A percentile compares a stretch with the other conserved stretches of the same genome.
These are phyloP conservation scores for Phalacrocorax aristotelis DNA, from an alignment of 2,113 vertebrate genomes.

Conservation along the genomic window DNA sequence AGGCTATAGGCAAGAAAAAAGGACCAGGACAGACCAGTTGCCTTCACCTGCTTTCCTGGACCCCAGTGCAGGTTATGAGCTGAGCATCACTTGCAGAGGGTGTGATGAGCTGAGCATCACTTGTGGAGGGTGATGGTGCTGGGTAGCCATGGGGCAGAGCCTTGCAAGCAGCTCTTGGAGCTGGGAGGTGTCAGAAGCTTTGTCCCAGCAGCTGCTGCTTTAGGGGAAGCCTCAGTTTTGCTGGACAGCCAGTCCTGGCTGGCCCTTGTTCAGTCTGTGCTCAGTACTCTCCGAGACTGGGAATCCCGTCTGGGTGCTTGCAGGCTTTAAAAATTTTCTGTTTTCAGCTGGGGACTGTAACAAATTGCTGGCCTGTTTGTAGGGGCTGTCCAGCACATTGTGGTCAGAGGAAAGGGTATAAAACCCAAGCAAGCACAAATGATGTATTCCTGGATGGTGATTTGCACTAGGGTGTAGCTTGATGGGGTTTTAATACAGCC, in stretches of 20 bases:
- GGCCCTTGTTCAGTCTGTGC: fast-evolving
- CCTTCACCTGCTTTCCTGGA: neutral
- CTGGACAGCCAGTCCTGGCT: neutral
- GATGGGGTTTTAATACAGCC: neutral
- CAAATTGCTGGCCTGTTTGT: neutral
- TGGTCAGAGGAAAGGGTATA: neutral
- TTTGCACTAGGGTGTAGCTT: fast-evolving
- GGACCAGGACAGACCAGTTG: neutral
- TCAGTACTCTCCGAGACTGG: fast-evolving
- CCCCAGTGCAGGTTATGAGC: neutral
- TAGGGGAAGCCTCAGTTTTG: neutral
- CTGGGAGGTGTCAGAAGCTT: neutral
- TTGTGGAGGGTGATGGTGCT: neutral
- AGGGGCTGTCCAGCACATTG: neutral
- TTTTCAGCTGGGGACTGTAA: neutral
- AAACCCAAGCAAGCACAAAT: fast-evolving
- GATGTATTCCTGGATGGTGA: neutral
- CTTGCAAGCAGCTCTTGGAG: neutral
- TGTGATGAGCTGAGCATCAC: neutral
- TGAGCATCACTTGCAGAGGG: neutral
- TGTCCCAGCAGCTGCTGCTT: neutral
- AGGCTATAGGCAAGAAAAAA: neutral
- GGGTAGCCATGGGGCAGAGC: neutral
- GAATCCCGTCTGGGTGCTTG: neutral
- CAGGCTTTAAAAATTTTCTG: neutral